A percentile compares a stretch with the other conserved stretches of the same genome.
phyloP scores from a whole-genome alignment of 2,113 vertebrate species.

The Meriones unguiculatus region DNA sequence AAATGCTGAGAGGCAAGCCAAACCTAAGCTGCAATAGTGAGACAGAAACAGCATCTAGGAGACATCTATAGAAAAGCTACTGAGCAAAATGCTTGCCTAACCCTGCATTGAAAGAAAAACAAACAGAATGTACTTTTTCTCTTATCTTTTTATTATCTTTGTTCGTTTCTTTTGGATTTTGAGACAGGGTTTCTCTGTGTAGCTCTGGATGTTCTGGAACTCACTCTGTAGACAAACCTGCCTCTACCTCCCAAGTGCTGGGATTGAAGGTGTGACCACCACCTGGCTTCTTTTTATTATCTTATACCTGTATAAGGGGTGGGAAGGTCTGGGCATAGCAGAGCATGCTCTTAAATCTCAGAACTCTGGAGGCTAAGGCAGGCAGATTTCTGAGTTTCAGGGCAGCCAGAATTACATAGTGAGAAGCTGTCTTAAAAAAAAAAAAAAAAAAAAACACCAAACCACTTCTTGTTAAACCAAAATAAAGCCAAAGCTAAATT shows the following conservation, averaged over 20 bases:
- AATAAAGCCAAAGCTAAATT: slow-evolving; percentile 56
- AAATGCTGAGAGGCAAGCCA: slow-evolving; percentile 50
- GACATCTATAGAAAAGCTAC: background rate
- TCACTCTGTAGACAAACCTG: no score
- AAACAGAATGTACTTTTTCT: slow-evolving; percentile 28
- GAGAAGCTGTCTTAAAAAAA: background rate
- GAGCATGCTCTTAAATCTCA: background rate
- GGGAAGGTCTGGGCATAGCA: background rate
- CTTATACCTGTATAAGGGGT: background rate
- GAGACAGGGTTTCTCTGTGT: no score
- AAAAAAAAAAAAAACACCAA: background rate
- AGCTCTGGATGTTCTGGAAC: no score
- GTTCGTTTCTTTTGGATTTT: no score
- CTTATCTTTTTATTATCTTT: background rate
- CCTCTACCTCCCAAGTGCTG: no score
- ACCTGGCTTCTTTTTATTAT: no score
- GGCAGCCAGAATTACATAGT: background rate
- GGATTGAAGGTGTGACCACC: no score
- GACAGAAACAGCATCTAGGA: slow-evolving; percentile 42
- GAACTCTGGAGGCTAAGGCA: background rate
- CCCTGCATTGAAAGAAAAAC: background rate
- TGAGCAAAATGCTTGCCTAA: background rate
- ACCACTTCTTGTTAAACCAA: slow-evolving; percentile 33
- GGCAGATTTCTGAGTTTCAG: background rate
- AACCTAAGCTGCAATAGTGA: slow-evolving; percentile 2